These are phyloP conservation scores for Tachina fera DNA, from an alignment of 2,888 invertebrate species.

Conservation along the genomic window DNA sequence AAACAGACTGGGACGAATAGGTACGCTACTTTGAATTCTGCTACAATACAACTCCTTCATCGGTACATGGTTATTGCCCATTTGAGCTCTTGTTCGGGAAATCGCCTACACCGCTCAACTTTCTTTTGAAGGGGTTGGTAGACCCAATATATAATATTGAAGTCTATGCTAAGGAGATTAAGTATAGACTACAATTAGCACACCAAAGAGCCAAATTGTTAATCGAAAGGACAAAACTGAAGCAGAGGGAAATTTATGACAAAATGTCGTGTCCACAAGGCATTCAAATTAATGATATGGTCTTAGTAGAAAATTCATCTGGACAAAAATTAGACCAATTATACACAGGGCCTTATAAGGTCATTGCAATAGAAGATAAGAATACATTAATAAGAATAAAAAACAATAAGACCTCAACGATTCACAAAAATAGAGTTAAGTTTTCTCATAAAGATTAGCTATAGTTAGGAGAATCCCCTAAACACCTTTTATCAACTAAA, in stretches of 20 bases:
- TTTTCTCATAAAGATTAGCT: neutral
- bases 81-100: too few relatives aligned
- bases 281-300: neutral
- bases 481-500: neutral
- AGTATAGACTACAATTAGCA: neutral
- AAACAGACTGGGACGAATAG: constrained; percentile 38
- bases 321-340: too few relatives aligned
- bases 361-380: too few relatives aligned
- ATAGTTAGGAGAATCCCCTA: neutral
- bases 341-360: too few relatives aligned
- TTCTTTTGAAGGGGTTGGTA: neutral
- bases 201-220: too few relatives aligned
- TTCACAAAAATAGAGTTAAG: too few relatives aligned
- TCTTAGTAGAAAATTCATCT: neutral
- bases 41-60: constrained; percentile 45
- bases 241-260: too few relatives aligned
- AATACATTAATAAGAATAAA: too few relatives aligned
- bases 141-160: constrained; percentile 10
- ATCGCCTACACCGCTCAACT: too few relatives aligned
- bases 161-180: neutral
- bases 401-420: too few relatives aligned
- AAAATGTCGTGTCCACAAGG: neutral
- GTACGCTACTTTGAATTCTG: constrained; percentile 44
- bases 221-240: too few relatives aligned
- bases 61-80: constrained; percentile 14